Evolutionary conservation across 1,140 invertebrate genomes (phyloP), one percentile per base, ranked within the genome.

Genomic region (Hesperophylax magnus): DNA sequence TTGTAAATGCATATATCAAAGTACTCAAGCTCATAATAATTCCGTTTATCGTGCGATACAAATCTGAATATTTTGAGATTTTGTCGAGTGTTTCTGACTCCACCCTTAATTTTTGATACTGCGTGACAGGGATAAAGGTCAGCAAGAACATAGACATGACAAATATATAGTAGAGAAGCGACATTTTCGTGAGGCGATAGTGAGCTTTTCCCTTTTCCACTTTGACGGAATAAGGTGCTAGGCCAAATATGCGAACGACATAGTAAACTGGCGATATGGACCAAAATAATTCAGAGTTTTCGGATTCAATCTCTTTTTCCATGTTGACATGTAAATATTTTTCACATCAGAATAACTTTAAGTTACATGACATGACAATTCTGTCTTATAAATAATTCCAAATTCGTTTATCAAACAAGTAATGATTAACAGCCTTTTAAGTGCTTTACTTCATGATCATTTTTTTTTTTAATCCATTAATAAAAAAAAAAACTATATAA

Each of bases 191-290:
- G 3, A 77, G 18, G 1, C 52, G 60, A 72, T 72, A 82, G 63
- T 69, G 20, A 27, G 53, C 27, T 31, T 15, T 77, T 14, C 18
- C 24, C 22, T 67, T 77, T 31, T 56, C 34, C 1, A 8, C 20
- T 11, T 27, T 20, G 1, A 47, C 14, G 6, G 34, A 54, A 47
- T 80, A 82, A 20, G 81, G 81, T 20, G 81, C 74, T 20, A 80
- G 18, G 1, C 81, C 81, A 8, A 82, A 63, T 15, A 80, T 78
- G 53, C 79, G 77, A 11, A 75, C 47, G n/a, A n/a, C 15, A 52
- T 69, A 78, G 27, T 78, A 58, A 58, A 75, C n/a, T 24, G 71
- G 71, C 15, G 54, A 75, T 24, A 75, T 56, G 54, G 53, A 17
- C 71, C 52, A 75, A 18, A 52, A 65, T 31, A 24, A 17, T 17